A percentile compares a stretch with the other conserved stretches of the same genome.
Conservation (phyloP, 2,113 vertebrate species). For the Bos javanicus region DNA sequence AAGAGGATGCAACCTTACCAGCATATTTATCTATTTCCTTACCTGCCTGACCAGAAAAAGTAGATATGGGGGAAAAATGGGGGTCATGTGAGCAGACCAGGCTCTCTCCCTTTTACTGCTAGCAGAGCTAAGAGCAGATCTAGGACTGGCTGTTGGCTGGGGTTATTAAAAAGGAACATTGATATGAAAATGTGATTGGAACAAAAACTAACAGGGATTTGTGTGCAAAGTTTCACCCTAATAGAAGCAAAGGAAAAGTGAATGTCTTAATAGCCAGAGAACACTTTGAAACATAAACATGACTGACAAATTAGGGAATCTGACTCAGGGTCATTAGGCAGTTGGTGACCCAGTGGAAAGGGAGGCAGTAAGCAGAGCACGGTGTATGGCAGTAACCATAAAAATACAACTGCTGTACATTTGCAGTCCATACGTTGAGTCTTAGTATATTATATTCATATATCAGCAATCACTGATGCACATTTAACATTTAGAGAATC, state of each 20-base stretch:
- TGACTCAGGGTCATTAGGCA: not conserved
- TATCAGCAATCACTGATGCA: not conserved
- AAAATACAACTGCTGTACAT: not conserved
- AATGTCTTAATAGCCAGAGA: not conserved
- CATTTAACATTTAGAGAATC: not conserved
- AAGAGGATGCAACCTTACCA: not conserved
- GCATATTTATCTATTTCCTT: not conserved
- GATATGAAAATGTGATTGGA: not conserved
- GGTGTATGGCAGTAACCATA: not conserved
- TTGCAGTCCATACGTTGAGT: not conserved
- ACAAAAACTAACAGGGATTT: not conserved
- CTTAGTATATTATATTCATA: not conserved
- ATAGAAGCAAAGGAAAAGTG: not conserved
- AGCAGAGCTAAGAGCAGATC: not conserved
- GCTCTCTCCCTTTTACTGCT: not conserved
- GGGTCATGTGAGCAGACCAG: accelerated
- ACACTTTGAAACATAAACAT: not conserved
- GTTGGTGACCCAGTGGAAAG: not conserved
- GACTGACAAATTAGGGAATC: not conserved
- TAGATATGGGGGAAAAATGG: not conserved
- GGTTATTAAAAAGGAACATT: not conserved
- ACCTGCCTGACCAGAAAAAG: not conserved
- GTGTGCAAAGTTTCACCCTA: not conserved
- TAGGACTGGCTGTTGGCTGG: not conserved
- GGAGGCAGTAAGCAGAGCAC: not conserved